Conservation (phyloP, 2,113 vertebrate species). For the Pithys albifrons region DNA sequence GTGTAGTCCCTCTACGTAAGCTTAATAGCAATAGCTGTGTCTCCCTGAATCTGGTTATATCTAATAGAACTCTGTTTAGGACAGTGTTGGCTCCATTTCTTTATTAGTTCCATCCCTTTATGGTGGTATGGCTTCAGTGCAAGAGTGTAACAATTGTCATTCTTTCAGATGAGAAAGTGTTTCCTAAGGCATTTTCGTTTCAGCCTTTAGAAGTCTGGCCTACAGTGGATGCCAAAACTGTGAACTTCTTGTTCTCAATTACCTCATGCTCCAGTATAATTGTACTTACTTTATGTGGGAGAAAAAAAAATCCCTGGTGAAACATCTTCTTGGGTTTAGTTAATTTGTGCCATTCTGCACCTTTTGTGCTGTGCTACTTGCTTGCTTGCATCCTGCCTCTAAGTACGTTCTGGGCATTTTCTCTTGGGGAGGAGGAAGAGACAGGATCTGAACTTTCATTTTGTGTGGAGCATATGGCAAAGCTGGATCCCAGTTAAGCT, state of each 20-base stretch:
- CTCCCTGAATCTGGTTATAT: background rate
- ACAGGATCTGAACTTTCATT: background rate
- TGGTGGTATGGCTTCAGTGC: background rate
- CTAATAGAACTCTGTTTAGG: background rate
- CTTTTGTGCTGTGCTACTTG: background rate
- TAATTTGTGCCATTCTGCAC: background rate
- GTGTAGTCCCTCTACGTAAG: background rate
- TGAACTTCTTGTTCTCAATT: background rate
- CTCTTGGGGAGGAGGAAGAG: background rate
- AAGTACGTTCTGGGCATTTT: background rate
- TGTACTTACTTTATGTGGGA: background rate
- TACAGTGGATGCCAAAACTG: background rate
- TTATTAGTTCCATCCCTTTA: background rate
- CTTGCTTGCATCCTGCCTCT: background rate
- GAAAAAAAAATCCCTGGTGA: background rate
- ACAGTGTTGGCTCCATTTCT: background rate
- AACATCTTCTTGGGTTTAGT: background rate
- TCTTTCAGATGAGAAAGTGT: background rate
- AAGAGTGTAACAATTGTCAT: background rate
- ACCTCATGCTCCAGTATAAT: background rate
- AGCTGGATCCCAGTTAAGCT: background rate
- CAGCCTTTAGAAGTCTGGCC: background rate
- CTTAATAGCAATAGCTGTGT: background rate
- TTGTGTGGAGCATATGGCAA: background rate
- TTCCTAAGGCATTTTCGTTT: background rate